These are phyloP conservation scores for Xiphophorus couchianus DNA, from an alignment of 2,113 vertebrate species.

Conservation along the genomic window DNA sequence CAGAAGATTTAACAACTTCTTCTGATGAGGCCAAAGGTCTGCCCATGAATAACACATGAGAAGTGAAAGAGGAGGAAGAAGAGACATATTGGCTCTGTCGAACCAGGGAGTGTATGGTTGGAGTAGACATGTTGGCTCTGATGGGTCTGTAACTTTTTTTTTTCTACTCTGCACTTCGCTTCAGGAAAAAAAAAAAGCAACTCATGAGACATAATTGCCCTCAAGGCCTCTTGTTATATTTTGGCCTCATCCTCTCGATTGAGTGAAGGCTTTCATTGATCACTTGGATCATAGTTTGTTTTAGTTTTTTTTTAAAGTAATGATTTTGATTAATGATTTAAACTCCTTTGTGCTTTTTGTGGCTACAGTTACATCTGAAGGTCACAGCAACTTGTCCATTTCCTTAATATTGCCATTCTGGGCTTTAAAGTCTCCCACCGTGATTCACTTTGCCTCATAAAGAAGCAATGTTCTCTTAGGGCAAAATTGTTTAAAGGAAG, in stretches of 20 bases:
- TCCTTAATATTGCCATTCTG: constrained; percentile 42
- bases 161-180: constrained; percentile 10
- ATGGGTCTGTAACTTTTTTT: constrained; percentile 31
- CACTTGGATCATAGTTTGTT: constrained; percentile 30
- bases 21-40: constrained; percentile 75
- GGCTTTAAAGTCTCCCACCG: constrained; percentile 52
- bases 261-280: constrained; percentile 40
- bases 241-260: constrained; percentile 38
- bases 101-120: constrained; percentile 27
- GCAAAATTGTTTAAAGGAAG: not conserved
- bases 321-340: constrained; percentile 27
- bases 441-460: constrained; percentile 70
- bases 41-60: constrained; percentile 75
- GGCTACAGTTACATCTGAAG: constrained; percentile 66
- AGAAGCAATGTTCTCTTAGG: not conserved
- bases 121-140: constrained; percentile 27
- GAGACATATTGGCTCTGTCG: constrained; percentile 57
- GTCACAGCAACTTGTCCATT: constrained; percentile 62
- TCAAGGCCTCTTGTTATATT: constrained; percentile 32
- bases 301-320: not conserved
- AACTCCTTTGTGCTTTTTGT: constrained; percentile 33
- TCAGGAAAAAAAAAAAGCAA: constrained; percentile 1
- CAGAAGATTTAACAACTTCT: constrained; percentile 76
- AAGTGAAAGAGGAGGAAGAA: constrained; percentile 55
- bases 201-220: constrained; percentile 32